phyloP scores from a whole-genome alignment of 1,140 invertebrate species.

The Drosophila busckii region DNA sequence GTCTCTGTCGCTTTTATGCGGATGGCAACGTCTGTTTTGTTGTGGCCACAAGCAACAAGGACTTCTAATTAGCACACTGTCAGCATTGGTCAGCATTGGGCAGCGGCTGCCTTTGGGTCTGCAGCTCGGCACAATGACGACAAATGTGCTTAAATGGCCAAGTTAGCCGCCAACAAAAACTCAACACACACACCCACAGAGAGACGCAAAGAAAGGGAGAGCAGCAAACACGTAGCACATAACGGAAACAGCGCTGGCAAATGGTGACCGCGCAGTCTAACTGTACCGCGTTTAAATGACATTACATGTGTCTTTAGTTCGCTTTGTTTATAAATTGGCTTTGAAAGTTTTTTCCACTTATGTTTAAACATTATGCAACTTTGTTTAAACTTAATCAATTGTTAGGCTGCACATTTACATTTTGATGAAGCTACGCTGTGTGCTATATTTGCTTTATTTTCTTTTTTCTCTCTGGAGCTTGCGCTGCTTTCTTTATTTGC shows the following conservation, averaged over 20 bases:
- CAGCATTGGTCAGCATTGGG: constrained; percentile 46
- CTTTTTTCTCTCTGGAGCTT: constrained; percentile 21
- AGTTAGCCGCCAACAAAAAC: constrained; percentile 71
- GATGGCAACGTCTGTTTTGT: constrained; percentile 58
- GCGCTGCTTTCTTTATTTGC: constrained; percentile 1
- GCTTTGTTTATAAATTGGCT: not conserved
- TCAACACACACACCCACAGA: constrained; percentile 51
- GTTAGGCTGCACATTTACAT: constrained; percentile 47
- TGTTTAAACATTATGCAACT: no score
- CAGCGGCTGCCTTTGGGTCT: not conserved
- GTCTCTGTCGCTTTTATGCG: not conserved
- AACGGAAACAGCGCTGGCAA: constrained; percentile 67
- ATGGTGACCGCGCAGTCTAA: constrained; percentile 29
- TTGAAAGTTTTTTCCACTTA: constrained; percentile 1
- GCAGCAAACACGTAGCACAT: no score
- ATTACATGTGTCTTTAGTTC: constrained; percentile 15
- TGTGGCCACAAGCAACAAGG: constrained; percentile 75
- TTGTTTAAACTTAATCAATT: no score
- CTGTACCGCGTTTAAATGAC: constrained; percentile 39
- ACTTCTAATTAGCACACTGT: constrained; percentile 77
- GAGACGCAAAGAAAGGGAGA: no score
- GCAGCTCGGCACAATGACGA: constrained; percentile 56
- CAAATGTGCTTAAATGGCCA: constrained; percentile 74
- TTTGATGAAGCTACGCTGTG: constrained; percentile 45
- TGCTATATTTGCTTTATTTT: constrained; percentile 8